Base-by-base conservation (phyloP, 2,797 vertebrate genomes). In the Rhynchonycteris naso region DNA sequence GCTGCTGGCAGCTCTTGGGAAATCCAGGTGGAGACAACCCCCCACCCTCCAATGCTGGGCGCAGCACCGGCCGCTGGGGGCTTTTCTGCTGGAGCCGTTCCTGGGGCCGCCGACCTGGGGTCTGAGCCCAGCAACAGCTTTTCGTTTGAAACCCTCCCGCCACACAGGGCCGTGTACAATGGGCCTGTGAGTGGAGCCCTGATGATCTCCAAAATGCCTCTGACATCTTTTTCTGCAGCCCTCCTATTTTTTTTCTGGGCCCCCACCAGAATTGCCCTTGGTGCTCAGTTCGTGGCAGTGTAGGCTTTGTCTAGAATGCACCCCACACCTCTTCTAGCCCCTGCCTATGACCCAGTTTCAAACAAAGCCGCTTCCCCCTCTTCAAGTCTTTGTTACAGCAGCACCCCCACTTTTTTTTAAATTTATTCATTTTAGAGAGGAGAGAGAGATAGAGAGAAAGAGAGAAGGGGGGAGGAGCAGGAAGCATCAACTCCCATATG, bases 31-130 rank as follows among this genome's bases (percentile, higher is more conserved):
- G 76, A 88, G 84, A 50, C 85, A 24, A 58, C 30, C 58, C 16
- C 58, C 16, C 2, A 2, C 7, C 12, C n/a, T 52, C 9, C 33
- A 5, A 10, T 79, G 56, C 18, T 1, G 54, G 28, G 65, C 12
- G 11, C 1, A 30, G 56, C 21, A 4, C 65, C 0, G 6, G 16
- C 74, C 16, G 0, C 30, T 5, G 8, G 21, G 4, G 33, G 1
- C 80, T n/a, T 15, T 15, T 33, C 43, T 15, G 21, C 47, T 47
- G 28, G 28, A 76, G 35, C 5, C 0, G 12, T 35, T 22, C 61
- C 5, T 4, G 59, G 24, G 22, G 30, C 33, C 0, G 16, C n/a
- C 0, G 7, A 19, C 52, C 6, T 22, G 15, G 58, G 33, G 5
- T 3, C 2, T 6, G 52, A 58, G 50, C 38, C 6, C 7, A 13